Base-by-base conservation (phyloP, 2,888 invertebrate genomes). In the Ichneumoninae sp. region DNA sequence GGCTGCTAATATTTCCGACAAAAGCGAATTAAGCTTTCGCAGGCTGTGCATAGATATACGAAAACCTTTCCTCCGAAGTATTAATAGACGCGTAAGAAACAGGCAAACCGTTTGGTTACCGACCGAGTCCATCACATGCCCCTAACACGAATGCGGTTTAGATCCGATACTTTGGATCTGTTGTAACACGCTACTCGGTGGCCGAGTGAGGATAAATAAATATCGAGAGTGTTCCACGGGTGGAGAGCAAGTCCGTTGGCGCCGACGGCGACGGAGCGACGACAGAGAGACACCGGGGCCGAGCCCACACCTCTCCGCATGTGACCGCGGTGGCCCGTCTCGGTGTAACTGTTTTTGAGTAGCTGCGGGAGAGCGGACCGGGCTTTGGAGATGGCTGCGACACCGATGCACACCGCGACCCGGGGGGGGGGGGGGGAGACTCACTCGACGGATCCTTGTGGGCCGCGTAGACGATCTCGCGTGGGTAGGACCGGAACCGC, bases 401-500 rank as follows among this genome's bases (percentile, higher is more conserved):
- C 33, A 33, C 33, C 33, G 33, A 33, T 33, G 33, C 33, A 33
- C 33, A 33, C 5, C 33, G 33, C 33, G 6, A 6, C 6, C 33
- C 5, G 0, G 33, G 33, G 33, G 6, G 33, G 33, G 33, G 1
- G 19, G 10, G 36, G 16, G 2, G 26, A 22, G 57, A 22, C 71
- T 54, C 54, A 54, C 40, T 5, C 70, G 36, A 30, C 57, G 71
- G 57, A 44, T 40, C 71, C 54, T 52, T 70, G 70, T 70, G 71
- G 57, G 71, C 71, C 83, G 79, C 75, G 83, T 83, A 78, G 83
- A 83, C 54, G 33, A 40, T 78, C 79, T 75, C 89, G 93, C 93
- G 93, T 93, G 92, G 93, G 93, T 89, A 91, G 93, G 92, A 93
- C 93, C 93, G 93, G 92, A 93, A 93, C 92, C 89, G 81, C 77